Evolutionary conservation across 2,888 invertebrate genomes (phyloP).

Genomic region (Tetanocera ferruginea): DNA sequence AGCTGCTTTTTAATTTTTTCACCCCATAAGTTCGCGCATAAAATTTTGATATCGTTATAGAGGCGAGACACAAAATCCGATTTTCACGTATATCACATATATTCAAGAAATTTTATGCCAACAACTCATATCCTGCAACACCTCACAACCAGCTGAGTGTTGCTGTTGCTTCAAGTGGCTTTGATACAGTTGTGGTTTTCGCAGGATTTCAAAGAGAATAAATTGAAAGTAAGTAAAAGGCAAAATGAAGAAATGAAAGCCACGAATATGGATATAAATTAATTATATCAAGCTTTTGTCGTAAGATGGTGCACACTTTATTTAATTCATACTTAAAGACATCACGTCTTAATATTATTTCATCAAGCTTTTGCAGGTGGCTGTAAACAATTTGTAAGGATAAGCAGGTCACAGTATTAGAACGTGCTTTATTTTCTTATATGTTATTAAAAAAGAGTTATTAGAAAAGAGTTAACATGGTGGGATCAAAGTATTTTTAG

Average conservation of each 20-base stretch:
- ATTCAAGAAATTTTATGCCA: neutral
- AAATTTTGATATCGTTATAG: conserved; percentile 31
- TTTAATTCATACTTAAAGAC: no score
- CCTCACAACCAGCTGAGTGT: neutral
- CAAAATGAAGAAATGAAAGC: neutral
- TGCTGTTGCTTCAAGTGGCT: conserved; percentile 7
- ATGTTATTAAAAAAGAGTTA: no score
- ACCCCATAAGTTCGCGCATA: conserved; percentile 24
- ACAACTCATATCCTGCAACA: neutral
- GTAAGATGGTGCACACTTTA: no score
- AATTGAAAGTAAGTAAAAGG: neutral
- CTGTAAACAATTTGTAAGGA: neutral
- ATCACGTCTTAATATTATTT: neutral
- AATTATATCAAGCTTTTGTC: neutral
- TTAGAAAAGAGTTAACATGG: no score
- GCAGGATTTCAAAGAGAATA: neutral
- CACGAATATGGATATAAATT: conserved; percentile 5
- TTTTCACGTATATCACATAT: conserved; percentile 3
- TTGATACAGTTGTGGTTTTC: neutral
- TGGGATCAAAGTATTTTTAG: no score
- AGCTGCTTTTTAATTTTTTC: neutral
- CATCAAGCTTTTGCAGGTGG: neutral
- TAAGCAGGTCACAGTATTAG: neutral
- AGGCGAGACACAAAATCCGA: conserved; percentile 19
- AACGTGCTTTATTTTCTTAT: no score